Conservation (phyloP, 2,113 vertebrate species). For the Dissostichus mawsoni region DNA sequence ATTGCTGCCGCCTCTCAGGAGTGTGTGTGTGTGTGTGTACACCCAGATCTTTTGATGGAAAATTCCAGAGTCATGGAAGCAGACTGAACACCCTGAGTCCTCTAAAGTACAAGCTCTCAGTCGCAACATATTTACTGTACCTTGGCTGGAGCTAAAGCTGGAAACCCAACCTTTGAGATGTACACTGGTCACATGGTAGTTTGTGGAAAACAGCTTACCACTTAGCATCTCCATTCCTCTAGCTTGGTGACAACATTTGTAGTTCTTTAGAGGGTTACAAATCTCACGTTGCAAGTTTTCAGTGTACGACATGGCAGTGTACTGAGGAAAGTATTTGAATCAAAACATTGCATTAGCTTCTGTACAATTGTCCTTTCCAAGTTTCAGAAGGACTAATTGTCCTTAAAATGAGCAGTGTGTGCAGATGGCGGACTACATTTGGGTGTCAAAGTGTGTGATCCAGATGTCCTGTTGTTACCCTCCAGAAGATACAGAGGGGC, state of each 20-base stretch:
- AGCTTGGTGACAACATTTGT: neutral
- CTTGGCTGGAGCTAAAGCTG: constrained; percentile 6
- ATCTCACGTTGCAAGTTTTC: neutral
- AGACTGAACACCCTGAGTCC: constrained; percentile 16
- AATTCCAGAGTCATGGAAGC: constrained; percentile 41
- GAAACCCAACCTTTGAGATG: constrained; percentile 3
- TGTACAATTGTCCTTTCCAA: neutral
- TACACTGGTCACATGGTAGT: neutral
- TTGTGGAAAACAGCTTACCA: neutral
- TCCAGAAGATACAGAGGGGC: constrained; percentile 40
- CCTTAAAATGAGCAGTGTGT: constrained; percentile 28
- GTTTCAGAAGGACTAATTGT: constrained; percentile 26
- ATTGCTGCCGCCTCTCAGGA: constrained; percentile 16
- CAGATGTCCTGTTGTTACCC: constrained; percentile 59
- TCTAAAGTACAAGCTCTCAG: neutral
- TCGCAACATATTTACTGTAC: constrained; percentile 21
- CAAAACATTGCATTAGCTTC: too few relatives aligned
- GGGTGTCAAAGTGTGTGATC: constrained; percentile 32
- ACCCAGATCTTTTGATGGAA: constrained; percentile 46
- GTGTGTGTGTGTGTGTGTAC: neutral
- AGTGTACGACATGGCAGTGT: neutral
- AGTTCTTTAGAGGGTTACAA: neutral
- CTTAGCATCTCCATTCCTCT: neutral
- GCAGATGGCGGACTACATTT: neutral
- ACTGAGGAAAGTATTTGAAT: neutral